Percentiles rank a stretch among this genome's conserved stretches.
Conservation (phyloP, 92 coral and sea anemone genomes). For the Muricea muricata region DNA sequence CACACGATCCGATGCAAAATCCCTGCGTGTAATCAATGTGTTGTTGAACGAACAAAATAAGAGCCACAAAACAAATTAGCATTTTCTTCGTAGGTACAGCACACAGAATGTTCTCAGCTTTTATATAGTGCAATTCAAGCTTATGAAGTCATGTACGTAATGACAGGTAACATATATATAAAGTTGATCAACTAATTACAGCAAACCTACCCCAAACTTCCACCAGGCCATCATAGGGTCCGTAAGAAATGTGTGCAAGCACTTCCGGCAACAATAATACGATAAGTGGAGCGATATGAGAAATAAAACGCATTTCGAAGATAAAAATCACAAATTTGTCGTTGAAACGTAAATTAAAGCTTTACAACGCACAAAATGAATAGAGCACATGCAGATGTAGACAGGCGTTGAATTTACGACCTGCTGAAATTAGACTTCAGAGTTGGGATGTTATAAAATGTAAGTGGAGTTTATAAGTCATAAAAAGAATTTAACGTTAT, state of each 20-base stretch:
- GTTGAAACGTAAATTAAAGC: background rate
- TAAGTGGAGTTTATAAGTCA: too few relatives aligned
- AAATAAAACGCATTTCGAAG: background rate
- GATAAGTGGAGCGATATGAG: background rate
- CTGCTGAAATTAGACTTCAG: too few relatives aligned
- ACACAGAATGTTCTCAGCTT: background rate
- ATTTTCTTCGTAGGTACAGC: background rate
- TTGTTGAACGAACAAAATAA: background rate
- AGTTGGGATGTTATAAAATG: too few relatives aligned
- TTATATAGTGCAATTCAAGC: background rate
- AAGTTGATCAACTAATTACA: background rate
- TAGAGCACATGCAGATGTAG: constrained; percentile 16
- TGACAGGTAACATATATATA: background rate
- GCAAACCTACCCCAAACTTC: constrained; percentile 2
- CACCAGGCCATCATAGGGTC: background rate
- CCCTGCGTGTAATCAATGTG: background rate
- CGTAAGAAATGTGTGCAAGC: background rate
- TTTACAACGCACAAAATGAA: background rate
- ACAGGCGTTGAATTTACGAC: constrained; percentile 10
- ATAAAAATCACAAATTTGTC: too few relatives aligned
- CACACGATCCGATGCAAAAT: constrained; percentile 1
- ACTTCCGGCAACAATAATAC: background rate
- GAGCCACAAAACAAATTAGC: background rate
- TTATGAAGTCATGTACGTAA: constrained; percentile 12
- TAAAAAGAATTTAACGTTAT: too few relatives aligned